Evolutionary conservation across 2,888 invertebrate genomes (phyloP).

Genomic region (Trissonchulus latispiculum): DNA sequence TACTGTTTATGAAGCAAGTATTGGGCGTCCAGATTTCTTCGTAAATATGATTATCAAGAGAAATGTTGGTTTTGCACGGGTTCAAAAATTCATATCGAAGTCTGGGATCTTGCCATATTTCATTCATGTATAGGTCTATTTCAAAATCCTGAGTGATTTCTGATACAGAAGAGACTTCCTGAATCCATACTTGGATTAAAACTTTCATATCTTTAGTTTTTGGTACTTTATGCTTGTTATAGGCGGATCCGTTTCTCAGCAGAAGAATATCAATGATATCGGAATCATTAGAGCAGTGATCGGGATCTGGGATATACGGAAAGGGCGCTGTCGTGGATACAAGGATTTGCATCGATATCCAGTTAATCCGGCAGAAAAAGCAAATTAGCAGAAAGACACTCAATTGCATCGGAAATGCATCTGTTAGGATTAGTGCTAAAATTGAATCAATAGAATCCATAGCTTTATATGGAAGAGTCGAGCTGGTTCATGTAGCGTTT

Average conservation of each 20-base stretch:
- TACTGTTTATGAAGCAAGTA: slow-evolving; percentile 13
- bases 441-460: too few species aligned
- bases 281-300: slow-evolving; percentile 15
- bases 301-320: slow-evolving; percentile 3
- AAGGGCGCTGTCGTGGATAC: too few species aligned
- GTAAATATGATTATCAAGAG: background rate
- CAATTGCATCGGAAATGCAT: too few species aligned
- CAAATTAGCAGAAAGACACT: too few species aligned
- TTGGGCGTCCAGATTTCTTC: slow-evolving; percentile 10
- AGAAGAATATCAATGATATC: background rate
- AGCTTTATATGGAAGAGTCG: too few species aligned
- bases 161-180: background rate
- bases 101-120: background rate
- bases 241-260: background rate
- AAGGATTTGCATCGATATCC: too few species aligned
- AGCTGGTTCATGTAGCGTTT: too few species aligned
- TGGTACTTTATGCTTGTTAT: slow-evolving; percentile 13
- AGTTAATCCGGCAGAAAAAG: too few species aligned
- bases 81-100: background rate
- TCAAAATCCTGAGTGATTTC: slow-evolving; percentile 7
- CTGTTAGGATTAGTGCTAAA: too few species aligned
- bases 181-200: background rate
- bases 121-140: slow-evolving; percentile 15
- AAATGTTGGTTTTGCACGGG: background rate
- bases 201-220: background rate